Evolutionary conservation across 2,888 invertebrate species (phyloP), one percentile per base, ranked within the genome.

Genomic region (Actias luna): DNA sequence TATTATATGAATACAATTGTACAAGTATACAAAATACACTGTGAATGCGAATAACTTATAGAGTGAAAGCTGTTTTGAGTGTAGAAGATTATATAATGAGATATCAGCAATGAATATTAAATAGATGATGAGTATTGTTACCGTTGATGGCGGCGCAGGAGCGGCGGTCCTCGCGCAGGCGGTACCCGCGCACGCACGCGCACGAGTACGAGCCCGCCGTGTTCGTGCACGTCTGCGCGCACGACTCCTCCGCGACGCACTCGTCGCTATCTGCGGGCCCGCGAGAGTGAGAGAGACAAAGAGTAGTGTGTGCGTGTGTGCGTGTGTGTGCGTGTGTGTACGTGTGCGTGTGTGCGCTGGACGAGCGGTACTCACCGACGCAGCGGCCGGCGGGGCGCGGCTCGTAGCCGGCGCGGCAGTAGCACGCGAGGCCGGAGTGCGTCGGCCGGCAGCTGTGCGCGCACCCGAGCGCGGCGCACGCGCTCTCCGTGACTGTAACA

Each of bases 141-240:
- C 97, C 95, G 87, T 97, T 96, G 64, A 95, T 81, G 27, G 96
- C 96, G 61, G 83, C 80, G 84, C 97, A 97, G 66, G 92, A 87
- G 67, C 92, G 92, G 16, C 91, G 93, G 76, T 93, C 93, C 62
- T 89, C 83, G 63, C 82, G 82, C 72, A 88, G 82, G 64, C 36
- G 22, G 85, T 97, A 97, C 2, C 97, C 97, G 18, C 90, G 78
- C 2, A 93, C 94, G 92, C 98, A 98, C 14, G 93, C 85, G 88
- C 98, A 98, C 57, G 89, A 81, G 87, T 93, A 97, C 39, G 95
- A 94, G 66, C 95, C 95, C 31, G 88, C 84, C 18, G 94, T 94
- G 88, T 96, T 96, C 74, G 74, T 89, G 85, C 97, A 97, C 46
- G 91, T 79, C 87, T 97, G 97, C 80, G 96, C 95, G 87, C 97